phyloP scores from a whole-genome alignment of 2,888 invertebrate genomes.

The Athalia circularis region DNA sequence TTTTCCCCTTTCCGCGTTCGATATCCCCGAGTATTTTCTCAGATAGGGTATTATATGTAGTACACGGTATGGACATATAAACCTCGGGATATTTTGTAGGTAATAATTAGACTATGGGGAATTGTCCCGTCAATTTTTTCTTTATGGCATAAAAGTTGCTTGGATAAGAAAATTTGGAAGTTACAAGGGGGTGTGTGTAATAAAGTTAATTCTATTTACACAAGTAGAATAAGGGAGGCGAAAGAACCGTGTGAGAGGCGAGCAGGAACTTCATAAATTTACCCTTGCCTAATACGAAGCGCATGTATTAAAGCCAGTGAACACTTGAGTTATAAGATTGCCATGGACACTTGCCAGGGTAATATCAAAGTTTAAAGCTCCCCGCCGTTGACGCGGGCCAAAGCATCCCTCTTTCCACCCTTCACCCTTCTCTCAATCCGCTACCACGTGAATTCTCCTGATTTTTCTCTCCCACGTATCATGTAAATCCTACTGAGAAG shows the following conservation, averaged over 20 bases:
- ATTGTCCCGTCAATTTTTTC: too few species aligned
- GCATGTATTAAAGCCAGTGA: constrained; percentile 60
- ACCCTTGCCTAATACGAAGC: constrained; percentile 44
- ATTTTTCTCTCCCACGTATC: not conserved
- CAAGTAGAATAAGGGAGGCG: not conserved
- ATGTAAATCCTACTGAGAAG: too few species aligned
- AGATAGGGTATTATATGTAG: not conserved
- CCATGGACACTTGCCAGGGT: constrained; percentile 69
- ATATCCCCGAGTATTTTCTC: not conserved
- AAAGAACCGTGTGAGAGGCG: not conserved
- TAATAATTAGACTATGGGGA: too few species aligned
- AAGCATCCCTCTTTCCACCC: not conserved
- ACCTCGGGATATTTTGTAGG: not conserved
- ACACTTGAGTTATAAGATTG: constrained; percentile 69
- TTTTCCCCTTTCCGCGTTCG: not conserved
- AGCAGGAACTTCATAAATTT: constrained; percentile 7
- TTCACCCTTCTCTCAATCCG: not conserved
- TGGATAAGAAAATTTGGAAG: too few species aligned
- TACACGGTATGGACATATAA: not conserved
- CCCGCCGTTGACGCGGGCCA: constrained; percentile 47
- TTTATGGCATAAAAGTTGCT: too few species aligned
- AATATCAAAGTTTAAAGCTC: constrained; percentile 67
- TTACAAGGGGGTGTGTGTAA: too few species aligned
- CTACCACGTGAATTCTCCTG: not conserved
- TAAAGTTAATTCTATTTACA: not conserved